Evolutionary conservation across 1,140 invertebrate genomes (phyloP).

Genomic region (Macrostomum lignano): DNA sequence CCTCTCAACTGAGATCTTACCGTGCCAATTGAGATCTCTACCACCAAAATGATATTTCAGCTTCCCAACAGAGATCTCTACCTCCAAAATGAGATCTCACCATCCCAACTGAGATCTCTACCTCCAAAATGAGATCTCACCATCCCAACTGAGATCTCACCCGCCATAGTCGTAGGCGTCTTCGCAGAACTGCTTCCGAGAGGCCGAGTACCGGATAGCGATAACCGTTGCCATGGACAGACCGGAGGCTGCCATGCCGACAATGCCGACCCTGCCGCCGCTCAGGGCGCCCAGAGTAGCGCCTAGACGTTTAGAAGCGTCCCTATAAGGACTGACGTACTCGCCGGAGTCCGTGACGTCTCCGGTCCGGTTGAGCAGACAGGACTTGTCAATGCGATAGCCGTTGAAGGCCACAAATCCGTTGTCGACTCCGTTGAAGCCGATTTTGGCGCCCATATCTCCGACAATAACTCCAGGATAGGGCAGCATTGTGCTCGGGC

Average conservation of each 20-base stretch:
- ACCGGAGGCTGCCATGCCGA: slow-evolving; percentile 38
- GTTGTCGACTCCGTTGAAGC: slow-evolving; percentile 61
- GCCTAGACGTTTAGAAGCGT: slow-evolving; percentile 23
- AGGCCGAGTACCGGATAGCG: slow-evolving; percentile 58
- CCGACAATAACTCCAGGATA: slow-evolving; percentile 46
- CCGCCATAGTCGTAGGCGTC: slow-evolving; percentile 32
- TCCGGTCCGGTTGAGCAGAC: slow-evolving; percentile 52
- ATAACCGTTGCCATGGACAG: slow-evolving; percentile 45
- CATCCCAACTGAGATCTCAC: no score
- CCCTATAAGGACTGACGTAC: slow-evolving; percentile 39
- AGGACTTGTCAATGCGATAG: slow-evolving; percentile 47
- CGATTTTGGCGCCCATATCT: slow-evolving; percentile 62
- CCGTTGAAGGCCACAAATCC: slow-evolving; percentile 60
- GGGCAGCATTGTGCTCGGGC: slow-evolving; percentile 41
- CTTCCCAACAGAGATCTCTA: no score
- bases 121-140: no score
- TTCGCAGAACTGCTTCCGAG: slow-evolving; percentile 67
- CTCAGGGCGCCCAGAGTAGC: slow-evolving; percentile 47
- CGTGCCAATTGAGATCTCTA: no score
- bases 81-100: no score
- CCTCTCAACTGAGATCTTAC: no score
- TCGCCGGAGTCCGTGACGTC: slow-evolving; percentile 53
- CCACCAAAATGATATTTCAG: no score
- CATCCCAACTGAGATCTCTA: no score
- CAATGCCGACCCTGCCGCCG: slow-evolving; percentile 41